A percentile compares a stretch with the other conserved stretches of the same genome.
These are phyloP conservation scores for Solea solea DNA, from an alignment of 2,113 vertebrate species.

Conservation along the genomic window DNA sequence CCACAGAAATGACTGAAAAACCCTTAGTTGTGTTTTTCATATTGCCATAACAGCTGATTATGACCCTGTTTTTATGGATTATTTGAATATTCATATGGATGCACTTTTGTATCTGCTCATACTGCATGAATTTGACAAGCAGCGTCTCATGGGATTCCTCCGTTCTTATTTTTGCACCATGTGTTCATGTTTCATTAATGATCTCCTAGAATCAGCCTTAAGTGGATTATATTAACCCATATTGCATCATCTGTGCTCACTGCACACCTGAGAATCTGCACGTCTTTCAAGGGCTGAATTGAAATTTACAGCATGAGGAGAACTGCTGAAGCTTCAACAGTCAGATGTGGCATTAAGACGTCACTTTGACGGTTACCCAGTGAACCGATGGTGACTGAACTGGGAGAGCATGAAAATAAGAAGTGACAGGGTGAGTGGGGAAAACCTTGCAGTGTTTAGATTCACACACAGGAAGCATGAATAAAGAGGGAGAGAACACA, in stretches of 20 bases:
- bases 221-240: conserved; percentile 62
- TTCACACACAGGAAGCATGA: conserved; percentile 42
- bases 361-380: conserved; percentile 56
- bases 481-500: conserved; percentile 31
- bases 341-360: conserved; percentile 56
- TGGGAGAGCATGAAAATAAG: conserved; percentile 43
- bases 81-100: conserved; percentile 38
- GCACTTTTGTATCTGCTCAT: conserved; percentile 57
- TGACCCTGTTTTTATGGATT: too few relatives aligned
- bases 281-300: conserved; percentile 27
- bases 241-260: conserved; percentile 2
- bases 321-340: conserved; percentile 30
- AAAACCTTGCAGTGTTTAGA: conserved; percentile 29
- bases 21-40: too few relatives aligned
- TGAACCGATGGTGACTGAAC: conserved; percentile 56
- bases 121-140: conserved; percentile 37
- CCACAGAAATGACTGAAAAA: too few relatives aligned
- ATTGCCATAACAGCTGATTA: conserved; percentile 2
- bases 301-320: conserved; percentile 34
- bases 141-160: conserved; percentile 43
- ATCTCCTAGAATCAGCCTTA: conserved; percentile 32
- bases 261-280: conserved; percentile 13
- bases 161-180: conserved; percentile 29
- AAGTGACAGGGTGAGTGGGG: conserved; percentile 41
- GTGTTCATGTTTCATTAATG: conserved; percentile 69